A percentile compares a stretch with the other conserved stretches of the same genome.
These are phyloP conservation scores for Chiloscyllium punctatum DNA, from an alignment of 2,797 vertebrate genomes.

Conservation along the genomic window DNA sequence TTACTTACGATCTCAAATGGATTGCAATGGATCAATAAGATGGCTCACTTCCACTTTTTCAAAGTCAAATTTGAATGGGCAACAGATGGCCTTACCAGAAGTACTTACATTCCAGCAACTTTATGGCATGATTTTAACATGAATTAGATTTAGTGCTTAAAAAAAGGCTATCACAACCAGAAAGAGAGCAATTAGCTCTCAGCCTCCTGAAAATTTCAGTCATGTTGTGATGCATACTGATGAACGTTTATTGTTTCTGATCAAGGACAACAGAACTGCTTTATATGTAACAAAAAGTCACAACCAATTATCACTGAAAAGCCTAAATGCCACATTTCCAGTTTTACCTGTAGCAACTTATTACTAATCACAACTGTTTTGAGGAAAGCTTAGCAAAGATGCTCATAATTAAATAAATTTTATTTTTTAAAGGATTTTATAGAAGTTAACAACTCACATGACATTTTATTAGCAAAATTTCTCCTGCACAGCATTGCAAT, in stretches of 20 bases:
- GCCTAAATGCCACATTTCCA: not conserved
- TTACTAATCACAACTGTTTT: not conserved
- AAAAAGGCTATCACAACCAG: not conserved
- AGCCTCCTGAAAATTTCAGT: not conserved
- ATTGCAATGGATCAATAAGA: too few species aligned
- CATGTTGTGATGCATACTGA: not conserved
- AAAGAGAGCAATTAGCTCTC: not conserved
- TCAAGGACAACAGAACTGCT: not conserved
- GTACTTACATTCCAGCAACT: not conserved
- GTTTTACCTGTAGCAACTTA: not conserved
- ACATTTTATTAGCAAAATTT: not conserved
- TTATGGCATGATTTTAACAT: not conserved
- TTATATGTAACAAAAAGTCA: not conserved
- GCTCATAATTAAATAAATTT: not conserved
- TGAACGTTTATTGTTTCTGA: not conserved
- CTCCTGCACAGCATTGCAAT: not conserved
- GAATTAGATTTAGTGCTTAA: not conserved
- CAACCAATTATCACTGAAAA: not conserved
- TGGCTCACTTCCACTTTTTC: too few species aligned
- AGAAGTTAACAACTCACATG: not conserved
- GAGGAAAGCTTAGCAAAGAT: not conserved
- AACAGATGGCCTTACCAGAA: too few species aligned
- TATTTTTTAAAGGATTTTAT: not conserved
- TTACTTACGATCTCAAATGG: too few species aligned
- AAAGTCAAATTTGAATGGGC: too few species aligned